phyloP scores from a whole-genome alignment of 1,140 invertebrate species.

The Prorops nasuta region DNA sequence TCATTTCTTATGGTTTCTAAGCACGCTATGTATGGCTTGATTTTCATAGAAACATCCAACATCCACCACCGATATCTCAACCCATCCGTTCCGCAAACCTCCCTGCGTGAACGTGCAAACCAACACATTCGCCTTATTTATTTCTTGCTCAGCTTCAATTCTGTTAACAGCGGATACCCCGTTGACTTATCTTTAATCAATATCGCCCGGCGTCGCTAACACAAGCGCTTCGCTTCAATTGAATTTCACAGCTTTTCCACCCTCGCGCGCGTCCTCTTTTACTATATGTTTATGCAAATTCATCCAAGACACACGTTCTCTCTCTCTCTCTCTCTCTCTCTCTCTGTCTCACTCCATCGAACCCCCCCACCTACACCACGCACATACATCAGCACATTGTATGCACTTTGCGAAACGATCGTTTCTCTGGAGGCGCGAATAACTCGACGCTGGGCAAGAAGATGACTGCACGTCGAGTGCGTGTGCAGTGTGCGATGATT shows the following conservation, averaged over 20 bases:
- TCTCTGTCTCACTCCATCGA: no score
- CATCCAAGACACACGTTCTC: no score
- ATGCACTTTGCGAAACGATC: no score
- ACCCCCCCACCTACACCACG: no score
- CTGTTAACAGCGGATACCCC: background rate
- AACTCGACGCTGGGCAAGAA: background rate
- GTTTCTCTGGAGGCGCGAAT: background rate
- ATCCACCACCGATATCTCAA: no score
- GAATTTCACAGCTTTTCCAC: no score
- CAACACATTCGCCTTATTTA: slow-evolving; percentile 3
- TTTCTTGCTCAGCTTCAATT: background rate
- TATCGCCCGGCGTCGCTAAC: no score
- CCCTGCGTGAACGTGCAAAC: background rate
- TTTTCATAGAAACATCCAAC: background rate
- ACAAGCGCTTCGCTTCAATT: no score
- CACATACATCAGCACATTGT: no score
- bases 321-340: no score
- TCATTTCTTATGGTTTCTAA: slow-evolving; percentile 33
- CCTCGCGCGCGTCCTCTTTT: no score
- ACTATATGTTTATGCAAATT: no score
- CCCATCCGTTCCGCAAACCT: background rate
- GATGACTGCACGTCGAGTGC: background rate
- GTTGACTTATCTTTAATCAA: slow-evolving; percentile 6
- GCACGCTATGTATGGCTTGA: slow-evolving; percentile 10
- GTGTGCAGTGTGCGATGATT: background rate